Percentiles rank a stretch among this genome's conserved stretches.
These are phyloP conservation scores for Psittacus erithacus DNA, from an alignment of 2,113 vertebrate species.

Conservation along the genomic window DNA sequence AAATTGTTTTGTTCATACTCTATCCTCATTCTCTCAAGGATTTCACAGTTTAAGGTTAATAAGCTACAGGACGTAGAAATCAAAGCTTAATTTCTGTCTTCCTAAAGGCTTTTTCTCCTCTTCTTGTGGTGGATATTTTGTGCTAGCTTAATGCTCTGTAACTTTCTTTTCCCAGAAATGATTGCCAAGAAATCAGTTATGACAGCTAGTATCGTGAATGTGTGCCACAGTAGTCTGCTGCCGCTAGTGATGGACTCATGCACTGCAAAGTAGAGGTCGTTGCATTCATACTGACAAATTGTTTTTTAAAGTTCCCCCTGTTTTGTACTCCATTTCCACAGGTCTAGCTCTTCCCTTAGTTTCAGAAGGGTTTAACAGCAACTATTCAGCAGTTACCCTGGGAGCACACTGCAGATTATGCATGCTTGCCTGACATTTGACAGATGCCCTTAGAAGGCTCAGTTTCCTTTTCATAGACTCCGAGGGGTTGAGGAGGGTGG, in stretches of 20 bases:
- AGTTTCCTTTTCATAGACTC: conserved; percentile 18
- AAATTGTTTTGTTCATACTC: conserved; percentile 22
- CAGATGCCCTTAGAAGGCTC: conserved; percentile 42
- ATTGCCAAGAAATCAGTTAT: conserved; percentile 57
- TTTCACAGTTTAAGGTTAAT: conserved; percentile 46
- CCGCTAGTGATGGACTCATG: neutral
- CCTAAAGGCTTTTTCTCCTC: neutral
- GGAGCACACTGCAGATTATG: conserved; percentile 45
- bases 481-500: conserved; percentile 21
- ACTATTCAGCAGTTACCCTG: conserved; percentile 37
- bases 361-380: conserved; percentile 24
- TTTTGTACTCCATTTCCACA: conserved; percentile 14
- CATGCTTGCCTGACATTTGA: conserved; percentile 64
- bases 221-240: neutral
- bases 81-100: conserved; percentile 15
- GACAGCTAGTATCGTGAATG: neutral
- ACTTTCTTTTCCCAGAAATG: conserved; percentile 13
- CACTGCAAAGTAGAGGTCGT: neutral
- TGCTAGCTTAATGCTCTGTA: neutral
- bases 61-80: neutral
- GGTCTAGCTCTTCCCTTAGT: neutral
- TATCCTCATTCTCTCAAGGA: conserved; percentile 6
- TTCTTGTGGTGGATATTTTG: neutral
- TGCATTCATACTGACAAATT: neutral
- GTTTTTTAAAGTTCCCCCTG: neutral